Base-by-base conservation (phyloP, 2,888 invertebrate genomes). In the Uloborus plumipes region DNA sequence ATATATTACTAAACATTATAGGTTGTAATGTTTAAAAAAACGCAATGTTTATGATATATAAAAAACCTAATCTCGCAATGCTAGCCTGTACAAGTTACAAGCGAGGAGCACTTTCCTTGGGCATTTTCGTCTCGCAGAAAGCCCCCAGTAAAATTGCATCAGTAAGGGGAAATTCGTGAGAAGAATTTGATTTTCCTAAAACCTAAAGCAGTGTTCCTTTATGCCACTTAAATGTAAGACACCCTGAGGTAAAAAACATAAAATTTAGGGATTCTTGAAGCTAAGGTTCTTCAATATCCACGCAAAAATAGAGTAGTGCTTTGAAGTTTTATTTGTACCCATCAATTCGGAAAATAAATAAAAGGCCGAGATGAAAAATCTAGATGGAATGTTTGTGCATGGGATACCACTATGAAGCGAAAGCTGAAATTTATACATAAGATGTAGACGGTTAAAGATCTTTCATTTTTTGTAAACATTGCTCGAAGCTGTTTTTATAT, bases 61-160 rank as follows among this genome's bases (percentile, higher is more conserved):
- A 70, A 77, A 77, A 77, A 70, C 70, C 39, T 39, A 77, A 71
- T 77, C 69, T 58, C 64, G 66, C 64, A 64, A 64, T 26, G 58
- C 61, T 64, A 64, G 59, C 70, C 66, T 71, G 64, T 70, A 77
- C 77, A 70, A 77, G 70, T 77, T 77, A 70, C 70, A 64, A 77
- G 69, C 70, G 71, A 77, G 64, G 71, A 77, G 69, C 64, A 67
- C 39, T 62, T 53, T 62, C 76, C 62, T 49, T 61, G 18, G 76
- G 76, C 76, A 26, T 31, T 51, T 20, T 47, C 64, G 55, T 53
- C 31, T 64, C 53, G 22, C 65, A 51, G 55, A 31, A 65, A 20
- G 55, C 70, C 50, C 64, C 74, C 61, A 73, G 74, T 70, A 74
- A 80, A 80, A 80, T 80, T 80, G 80, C 80, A 74, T 80, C 74